These are phyloP conservation scores for Synodontis membranacea DNA, from an alignment of 2,113 vertebrate genomes.

Conservation along the genomic window DNA sequence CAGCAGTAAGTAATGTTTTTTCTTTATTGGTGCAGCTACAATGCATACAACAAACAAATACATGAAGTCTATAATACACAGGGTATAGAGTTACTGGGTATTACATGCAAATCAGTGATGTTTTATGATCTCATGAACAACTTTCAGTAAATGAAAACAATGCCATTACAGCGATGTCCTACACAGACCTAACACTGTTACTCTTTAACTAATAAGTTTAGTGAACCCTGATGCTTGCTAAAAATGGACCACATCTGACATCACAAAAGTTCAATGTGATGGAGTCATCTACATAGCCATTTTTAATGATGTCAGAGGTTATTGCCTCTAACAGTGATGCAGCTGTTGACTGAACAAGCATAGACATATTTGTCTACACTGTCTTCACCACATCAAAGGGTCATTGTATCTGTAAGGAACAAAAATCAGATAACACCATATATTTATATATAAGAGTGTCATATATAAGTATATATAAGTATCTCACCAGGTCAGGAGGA, in stretches of 20 bases:
- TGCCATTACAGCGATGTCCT: conserved; percentile 18
- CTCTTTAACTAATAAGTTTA: conserved; percentile 16
- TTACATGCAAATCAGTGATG: conserved; percentile 23
- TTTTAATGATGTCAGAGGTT: conserved; percentile 50
- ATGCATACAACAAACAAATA: conserved; percentile 57
- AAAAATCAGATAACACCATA: conserved; percentile 23
- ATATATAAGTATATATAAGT: neutral
- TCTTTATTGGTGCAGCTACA: conserved; percentile 41
- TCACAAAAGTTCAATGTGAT: conserved; percentile 34
- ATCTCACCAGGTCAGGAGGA: neutral
- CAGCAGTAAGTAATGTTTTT: conserved; percentile 61
- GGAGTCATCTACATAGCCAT: conserved; percentile 31
- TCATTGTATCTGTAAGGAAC: conserved; percentile 68
- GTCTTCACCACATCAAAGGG: conserved; percentile 71
- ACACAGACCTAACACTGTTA: conserved; percentile 11
- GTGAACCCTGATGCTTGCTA: conserved; percentile 1
- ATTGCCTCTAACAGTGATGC: conserved; percentile 40
- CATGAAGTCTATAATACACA: conserved; percentile 64
- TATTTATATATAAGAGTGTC: neutral
- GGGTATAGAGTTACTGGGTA: neutral
- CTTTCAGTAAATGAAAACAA: conserved; percentile 23
- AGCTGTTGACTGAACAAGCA: conserved; percentile 39
- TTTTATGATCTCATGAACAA: neutral
- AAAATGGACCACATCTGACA: neutral
- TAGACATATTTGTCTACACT: conserved; percentile 9